A percentile compares a stretch with the other conserved stretches of the same genome.
phyloP scores from a whole-genome alignment of 1,140 invertebrate genomes.

The Anastrepha ludens region DNA sequence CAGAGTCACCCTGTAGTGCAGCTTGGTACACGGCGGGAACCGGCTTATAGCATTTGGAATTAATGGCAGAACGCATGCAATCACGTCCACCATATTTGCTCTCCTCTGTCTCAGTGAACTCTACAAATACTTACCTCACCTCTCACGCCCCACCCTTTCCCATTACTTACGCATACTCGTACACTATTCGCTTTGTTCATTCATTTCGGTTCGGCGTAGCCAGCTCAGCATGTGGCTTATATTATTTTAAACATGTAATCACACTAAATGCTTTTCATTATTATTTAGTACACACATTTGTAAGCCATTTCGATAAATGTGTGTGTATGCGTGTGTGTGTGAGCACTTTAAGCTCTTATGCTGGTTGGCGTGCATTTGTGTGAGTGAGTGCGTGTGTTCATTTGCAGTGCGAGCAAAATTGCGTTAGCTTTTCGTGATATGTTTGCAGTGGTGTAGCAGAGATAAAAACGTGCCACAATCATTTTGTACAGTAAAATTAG shows the following conservation, averaged over 20 bases:
- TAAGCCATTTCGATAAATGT: background rate
- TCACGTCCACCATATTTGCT: no score
- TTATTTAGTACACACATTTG: constrained; percentile 25
- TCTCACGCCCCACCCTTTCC: no score
- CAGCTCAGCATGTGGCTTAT: constrained; percentile 49
- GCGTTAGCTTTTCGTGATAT: constrained; percentile 3
- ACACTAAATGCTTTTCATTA: constrained; percentile 50
- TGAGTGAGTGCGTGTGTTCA: background rate
- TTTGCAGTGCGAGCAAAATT: background rate
- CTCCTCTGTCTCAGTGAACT: no score
- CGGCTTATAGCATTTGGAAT: no score
- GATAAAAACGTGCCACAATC: constrained; percentile 47
- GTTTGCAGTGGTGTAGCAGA: background rate
- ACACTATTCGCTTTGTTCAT: background rate
- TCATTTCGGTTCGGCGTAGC: background rate
- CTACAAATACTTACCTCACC: no score
- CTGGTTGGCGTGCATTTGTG: background rate
- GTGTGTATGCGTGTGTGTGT: background rate
- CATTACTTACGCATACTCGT: background rate
- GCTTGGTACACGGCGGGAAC: no score
- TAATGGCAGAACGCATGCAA: no score
- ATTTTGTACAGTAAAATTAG: constrained; percentile 12
- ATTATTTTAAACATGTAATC: constrained; percentile 51
- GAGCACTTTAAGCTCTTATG: background rate
- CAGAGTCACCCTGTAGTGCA: no score